Evolutionary conservation across 2,888 invertebrate species (phyloP), one percentile per base, ranked within the genome.

Genomic region (Hyles lineata): DNA sequence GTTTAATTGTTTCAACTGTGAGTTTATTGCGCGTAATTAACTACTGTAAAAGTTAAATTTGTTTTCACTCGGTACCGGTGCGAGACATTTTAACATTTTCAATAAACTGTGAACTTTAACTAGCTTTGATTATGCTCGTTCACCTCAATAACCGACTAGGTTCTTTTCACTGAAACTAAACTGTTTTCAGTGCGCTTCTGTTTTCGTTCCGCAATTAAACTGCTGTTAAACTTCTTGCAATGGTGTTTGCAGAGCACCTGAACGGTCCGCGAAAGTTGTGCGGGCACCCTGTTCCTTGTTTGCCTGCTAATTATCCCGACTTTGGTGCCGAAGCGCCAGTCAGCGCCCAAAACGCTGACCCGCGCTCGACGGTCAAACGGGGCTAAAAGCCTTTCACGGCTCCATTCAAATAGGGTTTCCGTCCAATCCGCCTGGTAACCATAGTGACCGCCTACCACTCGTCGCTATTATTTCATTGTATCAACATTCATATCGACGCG

Each of bases 211-310:
- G 92, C 92, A 93, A 94, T 94, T 93, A 93, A 94, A 94, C 93
- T 92, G 91, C 91, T 93, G 94, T 92, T 93, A 93, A 94, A 94
- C 87, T 94, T 93, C 93, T 92, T 93, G 93, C 92, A 90, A 90
- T 88, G 84, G 87, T 93, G 90, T 94, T 94, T 93, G 92, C 90
- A 83, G 89, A 92, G 92, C 91, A 93, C 94, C 94, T 93, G 93
- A 91, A 89, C 85, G 90, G 90, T 85, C 90, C 83, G 89, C 86
- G 84, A 90, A 93, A 94, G 90, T 94, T 93, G 87, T 87, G 84
- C 92, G 85, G 85, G 87, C 86, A 80, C 85, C 83, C 85, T 78
- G 86, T 82, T 88, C 87, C 91, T 90, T 94, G 94, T 94, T 94
- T 94, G 93, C 92, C 90, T 87, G 90, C 94, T 94, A 94, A 94